phyloP scores from a whole-genome alignment of 2,888 invertebrate species.

The Carcina quercana region DNA sequence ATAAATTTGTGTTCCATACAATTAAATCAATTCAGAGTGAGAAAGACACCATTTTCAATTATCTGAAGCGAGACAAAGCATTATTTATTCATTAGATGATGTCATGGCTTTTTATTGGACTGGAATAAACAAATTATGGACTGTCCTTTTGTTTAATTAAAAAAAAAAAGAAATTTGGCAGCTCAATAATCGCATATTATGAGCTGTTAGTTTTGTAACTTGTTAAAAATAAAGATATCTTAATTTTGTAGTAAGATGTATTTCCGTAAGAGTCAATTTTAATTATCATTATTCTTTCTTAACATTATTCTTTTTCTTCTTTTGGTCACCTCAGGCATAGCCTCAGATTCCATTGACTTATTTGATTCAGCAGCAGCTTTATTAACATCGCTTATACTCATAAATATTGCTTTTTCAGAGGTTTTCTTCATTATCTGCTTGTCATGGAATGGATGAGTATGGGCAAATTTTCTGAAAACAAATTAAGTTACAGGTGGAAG shows the following conservation, averaged over 20 bases:
- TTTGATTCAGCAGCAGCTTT: neutral
- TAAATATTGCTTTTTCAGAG: neutral
- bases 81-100: slow-evolving; percentile 25
- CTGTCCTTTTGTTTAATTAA: slow-evolving; percentile 33
- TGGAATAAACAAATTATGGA: slow-evolving; percentile 39
- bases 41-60: slow-evolving; percentile 36
- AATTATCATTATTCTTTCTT: too few relatives aligned
- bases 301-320: too few relatives aligned
- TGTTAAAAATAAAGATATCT: too few relatives aligned
- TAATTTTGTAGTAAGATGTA: too few relatives aligned
- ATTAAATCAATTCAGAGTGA: slow-evolving; percentile 31
- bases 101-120: slow-evolving; percentile 25
- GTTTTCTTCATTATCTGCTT: slow-evolving; percentile 30
- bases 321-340: too few relatives aligned
- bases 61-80: slow-evolving; percentile 25
- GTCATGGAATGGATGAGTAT: slow-evolving; percentile 36
- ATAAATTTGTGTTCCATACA: slow-evolving; percentile 30
- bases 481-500: slow-evolving; percentile 1
- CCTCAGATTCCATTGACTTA: too few relatives aligned
- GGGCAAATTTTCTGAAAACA: slow-evolving; percentile 33
- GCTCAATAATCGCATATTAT: too few relatives aligned
- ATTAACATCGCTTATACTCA: neutral
- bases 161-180: too few relatives aligned
- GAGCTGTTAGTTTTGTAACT: too few relatives aligned
- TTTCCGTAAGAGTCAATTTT: too few relatives aligned